Base-by-base conservation (phyloP, 2,888 invertebrate genomes). In the Atherix ibis region DNA sequence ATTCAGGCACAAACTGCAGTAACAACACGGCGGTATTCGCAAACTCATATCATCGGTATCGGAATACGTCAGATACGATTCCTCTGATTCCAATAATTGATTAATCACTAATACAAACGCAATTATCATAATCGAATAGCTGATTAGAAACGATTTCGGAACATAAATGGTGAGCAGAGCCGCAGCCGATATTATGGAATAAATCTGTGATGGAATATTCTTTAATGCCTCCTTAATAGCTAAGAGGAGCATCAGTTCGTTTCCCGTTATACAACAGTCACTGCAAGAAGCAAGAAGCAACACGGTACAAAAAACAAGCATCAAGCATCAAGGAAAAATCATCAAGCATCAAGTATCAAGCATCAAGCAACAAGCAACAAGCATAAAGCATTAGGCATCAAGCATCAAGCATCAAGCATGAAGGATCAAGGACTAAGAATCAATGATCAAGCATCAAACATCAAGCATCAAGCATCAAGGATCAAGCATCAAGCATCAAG, bases 101-200 rank as follows among this genome's bases (percentile, higher is more conserved):
- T 53, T 47, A 3, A 53, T 56, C 6, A 58, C 54, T 9, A 54
- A 17, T 27, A 54, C 52, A 37, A 60, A 60, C 30, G 51, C 50
- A 38, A 51, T 47, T 41, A 60, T 59, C 54, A 57, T 58, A 8
- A 58, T 48, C 2, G 60, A 58, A 40, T 57, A 51, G 37, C 54
- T 56, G 8, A 51, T 30, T n/a, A 60, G 46, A 53, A 57, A 51
- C 26, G 50, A 43, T 38, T 51, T 51, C 1, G 59, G 59, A 38
- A 56, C 39, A 17, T 58, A 35, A 12, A 60, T 48, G 18, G 58
- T 56, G 2, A 48, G 41, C 28, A 54, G 19, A 0, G 57, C 58
- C 3, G 54, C 51, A 32, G 52, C 10, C 15, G 56, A 51, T 12
- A 60, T 51, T 4, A 58, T 30, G 16, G 58, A 54, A 44, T 60